Base-by-base conservation (phyloP, 2,113 vertebrate genomes). In the Sminthopsis crassicaudata region DNA sequence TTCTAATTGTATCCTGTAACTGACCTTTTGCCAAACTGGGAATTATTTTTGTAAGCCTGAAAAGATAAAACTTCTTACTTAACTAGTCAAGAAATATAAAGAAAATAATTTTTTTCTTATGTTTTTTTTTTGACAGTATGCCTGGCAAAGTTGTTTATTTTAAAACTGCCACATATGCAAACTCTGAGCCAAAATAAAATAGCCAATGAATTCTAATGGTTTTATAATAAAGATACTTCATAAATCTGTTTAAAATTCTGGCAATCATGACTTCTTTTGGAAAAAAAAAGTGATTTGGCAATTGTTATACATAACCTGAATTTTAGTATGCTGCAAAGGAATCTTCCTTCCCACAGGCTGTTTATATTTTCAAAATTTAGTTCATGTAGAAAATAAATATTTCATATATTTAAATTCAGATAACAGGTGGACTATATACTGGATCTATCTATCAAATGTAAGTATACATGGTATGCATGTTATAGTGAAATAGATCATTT, bases 171-270 rank as follows among this genome's bases (percentile, higher is more conserved):
- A 90, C 50, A 46, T 84, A 90, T 7, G 46, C 88, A 51, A 26
- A 26, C 53, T 94, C 84, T 90, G 11, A 90, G n/a, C 36, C 24
- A 52, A 11, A n/a, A 84, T 26, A 90, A 91, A 95, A 92, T 92
- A 92, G 53, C 57, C n/a, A 46, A 12, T 89, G 23, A 27, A 91
- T 46, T 91, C 91, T 90, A 91, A 90, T 53, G 8, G 25, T 90
- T 94, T 4, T 90, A 0, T 42, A 91, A 91, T 16, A 42, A 89
- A 25, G 7, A 8, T 16, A 90, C 92, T 90, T 67, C 36, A 42
- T 57, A 53, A 89, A 23, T 92, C 30, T n/a, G 9, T 55, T 94
- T 90, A 91, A 76, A 95, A 94, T 50, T 93, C 26, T 53, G 57
- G 1, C 0, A n/a, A 22, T 93, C 27, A 25, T 4, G 8, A 0